Conservation (phyloP, 2,888 invertebrate genomes). For the Eupithecia exiguata region DNA sequence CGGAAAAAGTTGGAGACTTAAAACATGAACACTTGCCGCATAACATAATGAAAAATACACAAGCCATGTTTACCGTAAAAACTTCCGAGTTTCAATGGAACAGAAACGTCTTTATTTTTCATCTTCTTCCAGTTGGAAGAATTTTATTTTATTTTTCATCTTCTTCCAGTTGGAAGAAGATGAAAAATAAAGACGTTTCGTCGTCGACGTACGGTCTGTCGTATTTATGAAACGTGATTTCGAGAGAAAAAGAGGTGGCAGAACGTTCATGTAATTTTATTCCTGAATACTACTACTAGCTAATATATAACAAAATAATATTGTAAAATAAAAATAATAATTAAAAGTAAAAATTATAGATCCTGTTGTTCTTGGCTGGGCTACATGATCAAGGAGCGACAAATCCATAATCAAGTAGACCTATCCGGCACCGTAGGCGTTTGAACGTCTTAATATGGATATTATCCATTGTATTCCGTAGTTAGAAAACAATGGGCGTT, state of each 20-base stretch:
- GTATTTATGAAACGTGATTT: no score
- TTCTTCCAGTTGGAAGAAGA: no score
- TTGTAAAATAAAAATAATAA: no score
- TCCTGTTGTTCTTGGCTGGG: not conserved
- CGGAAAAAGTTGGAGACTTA: conserved; percentile 17
- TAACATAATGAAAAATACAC: not conserved
- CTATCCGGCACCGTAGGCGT: conserved; percentile 34
- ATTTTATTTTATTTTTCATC: no score
- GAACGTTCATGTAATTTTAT: not conserved
- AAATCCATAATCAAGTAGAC: conserved; percentile 41
- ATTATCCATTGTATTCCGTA: conserved; percentile 61
- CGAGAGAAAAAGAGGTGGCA: no score
- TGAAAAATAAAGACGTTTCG: no score
- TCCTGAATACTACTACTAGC: no score
- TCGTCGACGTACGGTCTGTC: no score
- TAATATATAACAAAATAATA: no score
- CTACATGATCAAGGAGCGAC: conserved; percentile 29
- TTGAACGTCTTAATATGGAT: conserved; percentile 47
- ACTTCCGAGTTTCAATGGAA: not conserved
- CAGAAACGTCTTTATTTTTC: not conserved
- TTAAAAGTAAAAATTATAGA: not conserved
- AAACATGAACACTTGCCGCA: conserved; percentile 7
- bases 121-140: no score
- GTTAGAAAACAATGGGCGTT: conserved; percentile 67
- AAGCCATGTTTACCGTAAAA: not conserved